Evolutionary conservation across 2,797 vertebrate species (phyloP).

Genomic region (Basileuterus tristriatus): DNA sequence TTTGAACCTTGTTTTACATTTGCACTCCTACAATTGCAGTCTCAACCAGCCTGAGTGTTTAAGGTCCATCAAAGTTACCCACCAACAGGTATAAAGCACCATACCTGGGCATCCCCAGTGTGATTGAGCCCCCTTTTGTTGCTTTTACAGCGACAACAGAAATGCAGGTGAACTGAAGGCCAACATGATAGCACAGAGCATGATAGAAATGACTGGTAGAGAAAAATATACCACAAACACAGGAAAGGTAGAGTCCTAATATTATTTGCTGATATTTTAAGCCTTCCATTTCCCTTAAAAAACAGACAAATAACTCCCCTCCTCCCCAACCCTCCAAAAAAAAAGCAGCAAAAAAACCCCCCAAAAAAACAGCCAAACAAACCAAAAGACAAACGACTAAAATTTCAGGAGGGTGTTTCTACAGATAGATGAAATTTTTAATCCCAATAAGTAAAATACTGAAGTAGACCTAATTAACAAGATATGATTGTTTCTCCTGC

Average conservation of each 20-base stretch:
- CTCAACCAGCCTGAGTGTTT: neutral
- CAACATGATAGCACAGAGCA: neutral
- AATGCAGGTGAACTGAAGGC: neutral
- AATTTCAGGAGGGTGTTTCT: neutral
- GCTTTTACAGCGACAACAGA: neutral
- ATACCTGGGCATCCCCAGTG: neutral
- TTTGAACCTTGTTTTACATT: neutral
- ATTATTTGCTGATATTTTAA: neutral
- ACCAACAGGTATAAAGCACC: neutral
- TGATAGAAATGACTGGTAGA: neutral
- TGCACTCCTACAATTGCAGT: neutral
- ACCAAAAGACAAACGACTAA: neutral
- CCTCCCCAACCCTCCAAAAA: fast-evolving
- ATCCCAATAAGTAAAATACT: neutral
- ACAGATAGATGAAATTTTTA: neutral
- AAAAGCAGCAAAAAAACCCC: neutral
- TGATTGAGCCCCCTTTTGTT: neutral
- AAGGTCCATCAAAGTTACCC: neutral
- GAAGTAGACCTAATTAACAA: neutral
- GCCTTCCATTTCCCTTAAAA: neutral
- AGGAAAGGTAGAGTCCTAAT: neutral
- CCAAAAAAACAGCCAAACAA: neutral
- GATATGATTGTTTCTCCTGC: neutral
- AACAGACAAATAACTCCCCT: neutral
- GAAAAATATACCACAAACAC: neutral